phyloP scores from a whole-genome alignment of 2,113 vertebrate species.

The Patagioenas fasciata region DNA sequence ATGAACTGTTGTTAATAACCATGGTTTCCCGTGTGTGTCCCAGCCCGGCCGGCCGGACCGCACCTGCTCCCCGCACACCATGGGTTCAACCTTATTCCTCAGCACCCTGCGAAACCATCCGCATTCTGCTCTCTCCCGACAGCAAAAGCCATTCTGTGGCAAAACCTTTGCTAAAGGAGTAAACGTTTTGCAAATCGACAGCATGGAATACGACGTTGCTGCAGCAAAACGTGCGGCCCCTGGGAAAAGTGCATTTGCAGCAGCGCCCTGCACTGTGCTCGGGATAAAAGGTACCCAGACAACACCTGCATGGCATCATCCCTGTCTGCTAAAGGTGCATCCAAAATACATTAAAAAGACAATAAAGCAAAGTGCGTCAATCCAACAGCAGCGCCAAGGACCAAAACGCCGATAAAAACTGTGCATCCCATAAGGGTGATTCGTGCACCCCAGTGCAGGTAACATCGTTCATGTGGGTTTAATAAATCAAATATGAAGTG shows the following conservation, averaged over 20 bases:
- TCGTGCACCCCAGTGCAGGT: neutral
- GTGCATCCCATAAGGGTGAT: rapidly evolving
- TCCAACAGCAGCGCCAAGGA: neutral
- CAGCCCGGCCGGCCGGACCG: neutral
- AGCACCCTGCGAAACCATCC: neutral
- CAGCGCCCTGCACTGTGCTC: neutral
- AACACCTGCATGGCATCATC: neutral
- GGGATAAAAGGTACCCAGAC: neutral
- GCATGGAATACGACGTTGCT: neutral
- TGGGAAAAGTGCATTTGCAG: neutral
- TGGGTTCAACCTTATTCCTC: neutral
- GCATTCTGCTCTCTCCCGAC: neutral
- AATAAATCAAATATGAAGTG: neutral
- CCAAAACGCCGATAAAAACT: neutral
- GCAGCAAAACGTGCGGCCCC: neutral
- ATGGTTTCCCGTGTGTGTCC: neutral
- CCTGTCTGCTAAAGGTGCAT: neutral
- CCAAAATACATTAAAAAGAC: neutral
- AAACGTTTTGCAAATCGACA: neutral
- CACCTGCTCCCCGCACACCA: neutral
- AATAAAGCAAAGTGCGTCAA: too few relatives aligned
- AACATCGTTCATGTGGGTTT: rapidly evolving
- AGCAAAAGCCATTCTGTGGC: neutral
- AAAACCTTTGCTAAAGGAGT: neutral
- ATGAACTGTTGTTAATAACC: neutral